Conservation (phyloP, 2,113 vertebrate species). For the Acanthisitta chloris region DNA sequence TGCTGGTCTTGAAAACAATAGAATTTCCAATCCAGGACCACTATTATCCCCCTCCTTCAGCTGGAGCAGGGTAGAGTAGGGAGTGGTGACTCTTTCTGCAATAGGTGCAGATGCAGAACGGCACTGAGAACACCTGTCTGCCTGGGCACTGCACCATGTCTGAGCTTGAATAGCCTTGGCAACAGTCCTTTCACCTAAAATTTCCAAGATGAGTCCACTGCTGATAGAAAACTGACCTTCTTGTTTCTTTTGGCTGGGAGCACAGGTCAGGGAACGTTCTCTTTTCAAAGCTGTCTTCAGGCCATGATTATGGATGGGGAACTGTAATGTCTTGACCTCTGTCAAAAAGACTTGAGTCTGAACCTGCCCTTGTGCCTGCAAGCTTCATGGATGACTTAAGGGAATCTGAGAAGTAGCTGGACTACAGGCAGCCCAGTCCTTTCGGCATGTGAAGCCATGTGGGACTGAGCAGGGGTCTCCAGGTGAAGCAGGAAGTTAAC, state of each 20-base stretch:
- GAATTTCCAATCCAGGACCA: neutral
- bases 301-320: neutral
- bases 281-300: neutral
- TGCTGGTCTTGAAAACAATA: neutral
- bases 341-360: neutral
- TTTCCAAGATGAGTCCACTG: neutral
- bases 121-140: neutral
- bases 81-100: neutral
- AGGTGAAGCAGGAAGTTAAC: no score
- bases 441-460: rapidly evolving
- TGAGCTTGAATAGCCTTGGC: neutral
- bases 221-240: neutral
- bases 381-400: neutral
- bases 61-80: neutral
- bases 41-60: neutral
- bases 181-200: neutral
- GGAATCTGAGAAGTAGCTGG: neutral
- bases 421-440: neutral
- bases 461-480: no score
- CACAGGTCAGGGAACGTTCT: neutral
- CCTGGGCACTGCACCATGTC: rapidly evolving
- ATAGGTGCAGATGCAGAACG: neutral
- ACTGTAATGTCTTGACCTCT: neutral
- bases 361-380: neutral
- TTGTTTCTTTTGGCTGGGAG: neutral